Evolutionary conservation across 2,113 vertebrate genomes (phyloP).

Genomic region (Callipepla squamata): DNA sequence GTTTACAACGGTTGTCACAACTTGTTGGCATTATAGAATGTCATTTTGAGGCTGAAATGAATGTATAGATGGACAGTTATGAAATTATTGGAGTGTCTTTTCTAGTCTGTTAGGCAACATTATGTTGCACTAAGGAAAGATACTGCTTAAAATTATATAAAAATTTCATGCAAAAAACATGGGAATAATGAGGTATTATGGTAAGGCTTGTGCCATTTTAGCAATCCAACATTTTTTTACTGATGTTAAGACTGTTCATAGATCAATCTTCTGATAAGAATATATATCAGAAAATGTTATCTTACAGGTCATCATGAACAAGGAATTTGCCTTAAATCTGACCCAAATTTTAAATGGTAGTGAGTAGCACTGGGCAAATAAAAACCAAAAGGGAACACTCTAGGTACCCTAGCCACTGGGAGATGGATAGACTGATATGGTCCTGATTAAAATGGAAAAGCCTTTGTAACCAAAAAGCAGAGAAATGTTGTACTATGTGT

Average conservation of each 20-base stretch:
- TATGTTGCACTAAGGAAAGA: background rate
- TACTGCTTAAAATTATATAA: background rate
- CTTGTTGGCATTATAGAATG: background rate
- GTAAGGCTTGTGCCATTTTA: background rate
- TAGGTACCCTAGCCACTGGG: background rate
- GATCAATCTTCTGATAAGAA: background rate
- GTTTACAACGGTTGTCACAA: background rate
- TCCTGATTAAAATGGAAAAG: background rate
- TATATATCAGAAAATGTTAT: background rate
- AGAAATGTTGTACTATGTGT: background rate
- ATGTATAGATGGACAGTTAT: background rate
- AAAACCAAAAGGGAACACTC: fast-evolving
- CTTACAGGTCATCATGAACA: background rate
- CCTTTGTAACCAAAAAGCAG: fast-evolving
- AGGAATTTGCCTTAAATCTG: background rate
- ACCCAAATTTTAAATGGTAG: background rate
- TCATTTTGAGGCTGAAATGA: background rate
- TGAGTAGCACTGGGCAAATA: background rate
- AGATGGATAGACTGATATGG: background rate
- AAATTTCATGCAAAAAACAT: background rate
- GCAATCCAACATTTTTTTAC: background rate
- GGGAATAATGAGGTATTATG: background rate
- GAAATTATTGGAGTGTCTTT: background rate
- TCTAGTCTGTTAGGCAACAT: background rate
- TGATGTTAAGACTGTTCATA: background rate